Evolutionary conservation across 2,888 invertebrate species (phyloP).

Genomic region (Listrodromus nycthemerus): DNA sequence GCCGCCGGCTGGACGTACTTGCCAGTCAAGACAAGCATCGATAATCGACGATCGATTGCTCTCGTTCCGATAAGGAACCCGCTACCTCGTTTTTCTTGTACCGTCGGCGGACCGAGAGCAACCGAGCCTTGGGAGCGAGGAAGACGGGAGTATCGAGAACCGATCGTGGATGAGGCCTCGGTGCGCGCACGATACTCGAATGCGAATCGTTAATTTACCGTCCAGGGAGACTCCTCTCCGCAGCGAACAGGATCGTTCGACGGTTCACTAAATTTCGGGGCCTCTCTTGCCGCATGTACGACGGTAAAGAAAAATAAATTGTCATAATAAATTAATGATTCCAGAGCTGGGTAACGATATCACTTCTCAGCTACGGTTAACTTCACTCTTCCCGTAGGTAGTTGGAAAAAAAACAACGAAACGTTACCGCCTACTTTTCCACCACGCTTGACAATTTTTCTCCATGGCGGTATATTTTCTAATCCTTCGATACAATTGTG

Average conservation of each 20-base stretch:
- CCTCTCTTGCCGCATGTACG: constrained; percentile 34
- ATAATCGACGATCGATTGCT: constrained; percentile 68
- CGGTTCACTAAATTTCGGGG: constrained; percentile 60
- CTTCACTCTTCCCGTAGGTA: not conserved
- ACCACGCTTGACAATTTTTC: too few species aligned
- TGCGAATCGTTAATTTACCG: constrained; percentile 64
- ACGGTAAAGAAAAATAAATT: constrained; percentile 44
- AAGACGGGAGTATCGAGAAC: constrained; percentile 18
- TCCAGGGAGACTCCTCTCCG: constrained; percentile 37
- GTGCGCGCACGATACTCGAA: constrained; percentile 55
- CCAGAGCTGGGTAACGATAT: constrained; percentile 34
- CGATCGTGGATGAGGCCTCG: not conserved
- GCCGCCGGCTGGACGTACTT: constrained; percentile 45
- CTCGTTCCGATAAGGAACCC: constrained; percentile 64
- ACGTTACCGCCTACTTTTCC: too few species aligned
- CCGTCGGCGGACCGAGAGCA: not conserved
- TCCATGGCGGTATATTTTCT: too few species aligned
- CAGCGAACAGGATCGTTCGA: constrained; percentile 51
- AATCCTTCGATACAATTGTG: not conserved
- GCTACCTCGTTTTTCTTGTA: constrained; percentile 62
- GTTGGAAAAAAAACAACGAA: too few species aligned
- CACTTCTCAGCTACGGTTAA: not conserved
- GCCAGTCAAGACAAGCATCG: constrained; percentile 63
- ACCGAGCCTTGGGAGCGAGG: not conserved
- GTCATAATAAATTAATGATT: constrained; percentile 54